These are phyloP conservation scores for Cirrhinus mrigala DNA, from an alignment of 2,797 vertebrate genomes.

Conservation along the genomic window DNA sequence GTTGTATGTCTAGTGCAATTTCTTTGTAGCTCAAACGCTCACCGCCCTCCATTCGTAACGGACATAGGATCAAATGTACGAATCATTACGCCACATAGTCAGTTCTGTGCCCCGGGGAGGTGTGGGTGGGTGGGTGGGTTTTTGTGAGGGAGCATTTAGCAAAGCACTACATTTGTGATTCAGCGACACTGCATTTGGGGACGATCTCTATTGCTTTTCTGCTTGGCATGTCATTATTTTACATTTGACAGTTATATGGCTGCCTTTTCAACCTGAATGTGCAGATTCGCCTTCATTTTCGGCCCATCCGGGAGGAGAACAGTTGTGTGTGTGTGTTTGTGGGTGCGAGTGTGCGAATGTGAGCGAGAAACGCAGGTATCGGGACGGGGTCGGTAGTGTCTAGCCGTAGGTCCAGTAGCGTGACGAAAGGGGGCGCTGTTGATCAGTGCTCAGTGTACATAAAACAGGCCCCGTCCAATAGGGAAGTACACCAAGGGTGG, in stretches of 20 bases:
- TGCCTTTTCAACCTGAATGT: conserved; percentile 90
- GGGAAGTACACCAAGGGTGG: conserved; percentile 79
- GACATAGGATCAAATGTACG: conserved; percentile 76
- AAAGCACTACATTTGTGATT: conserved; percentile 87
- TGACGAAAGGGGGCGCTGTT: conserved; percentile 85
- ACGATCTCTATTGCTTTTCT: conserved; percentile 88
- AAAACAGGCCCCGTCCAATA: conserved; percentile 77
- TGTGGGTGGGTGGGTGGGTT: conserved; percentile 57
- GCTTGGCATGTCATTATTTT: conserved; percentile 94
- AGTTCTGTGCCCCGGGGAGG: conserved; percentile 77
- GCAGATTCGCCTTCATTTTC: conserved; percentile 87
- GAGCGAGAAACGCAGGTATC: conserved; percentile 66
- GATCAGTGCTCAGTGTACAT: conserved; percentile 94
- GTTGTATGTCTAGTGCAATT: conserved; percentile 74
- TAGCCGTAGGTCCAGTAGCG: conserved; percentile 74
- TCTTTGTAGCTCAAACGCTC: conserved; percentile 75
- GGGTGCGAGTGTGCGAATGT: conserved; percentile 16
- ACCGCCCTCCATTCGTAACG: conserved; percentile 74
- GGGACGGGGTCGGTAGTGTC: conserved; percentile 71
- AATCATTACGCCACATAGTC: conserved; percentile 81
- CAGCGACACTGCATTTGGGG: conserved; percentile 81
- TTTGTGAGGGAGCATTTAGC: conserved; percentile 81
- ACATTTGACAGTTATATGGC: conserved; percentile 84
- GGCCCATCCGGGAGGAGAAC: conserved; percentile 60
- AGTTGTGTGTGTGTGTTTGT: conserved; percentile 49